Evolutionary conservation across 2,888 invertebrate genomes (phyloP).

Genomic region (Suillia variegata): DNA sequence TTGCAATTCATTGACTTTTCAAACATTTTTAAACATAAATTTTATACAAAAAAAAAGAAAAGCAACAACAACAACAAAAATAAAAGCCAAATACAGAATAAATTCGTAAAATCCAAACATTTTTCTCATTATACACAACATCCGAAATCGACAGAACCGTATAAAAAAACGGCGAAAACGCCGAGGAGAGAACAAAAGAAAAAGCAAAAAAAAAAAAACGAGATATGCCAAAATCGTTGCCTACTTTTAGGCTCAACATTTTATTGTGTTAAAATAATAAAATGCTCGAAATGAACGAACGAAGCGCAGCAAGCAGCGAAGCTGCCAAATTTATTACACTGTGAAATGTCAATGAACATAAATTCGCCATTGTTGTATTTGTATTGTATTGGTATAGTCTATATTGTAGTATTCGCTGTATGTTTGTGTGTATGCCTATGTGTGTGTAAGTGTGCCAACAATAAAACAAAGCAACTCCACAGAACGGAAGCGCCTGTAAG

Average conservation of each 20-base stretch:
- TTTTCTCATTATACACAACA: neutral
- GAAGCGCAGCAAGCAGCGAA: neutral
- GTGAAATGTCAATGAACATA: conserved; percentile 26
- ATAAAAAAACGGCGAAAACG: neutral
- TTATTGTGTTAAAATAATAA: conserved; percentile 26
- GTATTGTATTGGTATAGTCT: neutral
- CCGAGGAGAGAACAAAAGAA: neutral
- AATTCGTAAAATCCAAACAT: conserved; percentile 5
- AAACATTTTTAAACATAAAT: conserved; percentile 50
- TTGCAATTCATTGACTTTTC: conserved; percentile 56
- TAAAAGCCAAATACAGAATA: neutral
- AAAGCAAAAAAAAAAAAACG: too few species aligned
- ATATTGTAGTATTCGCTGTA: neutral
- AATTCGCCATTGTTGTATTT: neutral
- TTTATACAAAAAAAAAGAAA: conserved; percentile 28
- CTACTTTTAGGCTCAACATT: conserved; percentile 32
- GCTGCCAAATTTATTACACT: conserved; percentile 27
- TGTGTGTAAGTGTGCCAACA: too few species aligned
- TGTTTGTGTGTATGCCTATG: too few species aligned
- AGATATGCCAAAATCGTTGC: conserved; percentile 27
- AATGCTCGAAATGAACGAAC: conserved; percentile 17
- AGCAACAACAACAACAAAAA: neutral
- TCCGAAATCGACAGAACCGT: too few species aligned
- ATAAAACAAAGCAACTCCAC: conserved; percentile 3
- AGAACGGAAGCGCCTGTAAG: neutral